A percentile compares a stretch with the other conserved stretches of the same genome.
These are phyloP conservation scores for Sciurus niger DNA, from an alignment of 2,113 vertebrate genomes.

Conservation along the genomic window DNA sequence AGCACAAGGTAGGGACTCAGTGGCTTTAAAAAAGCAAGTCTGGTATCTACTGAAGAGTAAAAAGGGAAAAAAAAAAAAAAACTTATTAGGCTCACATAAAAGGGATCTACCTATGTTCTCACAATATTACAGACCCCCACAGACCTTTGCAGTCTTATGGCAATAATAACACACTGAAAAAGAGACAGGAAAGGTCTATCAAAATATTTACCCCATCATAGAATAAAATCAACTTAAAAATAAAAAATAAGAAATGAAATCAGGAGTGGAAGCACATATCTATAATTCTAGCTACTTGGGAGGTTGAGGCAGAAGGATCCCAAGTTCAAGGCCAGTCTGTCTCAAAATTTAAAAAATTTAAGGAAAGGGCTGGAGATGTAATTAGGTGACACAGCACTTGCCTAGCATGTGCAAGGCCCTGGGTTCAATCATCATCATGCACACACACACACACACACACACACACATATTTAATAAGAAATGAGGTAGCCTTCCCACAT, in stretches of 20 bases:
- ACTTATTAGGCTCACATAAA: neutral
- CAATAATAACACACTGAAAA: neutral
- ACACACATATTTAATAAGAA: neutral
- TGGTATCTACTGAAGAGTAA: neutral
- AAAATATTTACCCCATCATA: neutral
- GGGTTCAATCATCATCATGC: neutral
- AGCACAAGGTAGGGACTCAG: neutral
- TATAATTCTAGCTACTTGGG: neutral
- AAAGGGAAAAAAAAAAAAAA: neutral
- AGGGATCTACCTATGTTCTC: neutral
- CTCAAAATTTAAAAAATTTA: neutral
- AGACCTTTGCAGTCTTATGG: neutral
- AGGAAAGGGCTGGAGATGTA: neutral
- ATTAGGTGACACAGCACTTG: neutral
- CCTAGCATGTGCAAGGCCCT: neutral
- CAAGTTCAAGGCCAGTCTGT: neutral
- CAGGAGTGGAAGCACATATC: neutral
- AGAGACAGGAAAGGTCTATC: neutral
- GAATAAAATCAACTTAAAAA: conserved; percentile 49
- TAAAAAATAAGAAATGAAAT: neutral
- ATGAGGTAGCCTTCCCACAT: neutral
- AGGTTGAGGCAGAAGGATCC: neutral
- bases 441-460: too few species aligned
- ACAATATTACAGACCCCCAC: neutral
- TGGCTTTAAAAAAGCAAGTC: conserved; percentile 42